Evolutionary conservation across 2,888 invertebrate species (phyloP), one percentile per base, ranked within the genome.

Genomic region (Blastobasis adustella): DNA sequence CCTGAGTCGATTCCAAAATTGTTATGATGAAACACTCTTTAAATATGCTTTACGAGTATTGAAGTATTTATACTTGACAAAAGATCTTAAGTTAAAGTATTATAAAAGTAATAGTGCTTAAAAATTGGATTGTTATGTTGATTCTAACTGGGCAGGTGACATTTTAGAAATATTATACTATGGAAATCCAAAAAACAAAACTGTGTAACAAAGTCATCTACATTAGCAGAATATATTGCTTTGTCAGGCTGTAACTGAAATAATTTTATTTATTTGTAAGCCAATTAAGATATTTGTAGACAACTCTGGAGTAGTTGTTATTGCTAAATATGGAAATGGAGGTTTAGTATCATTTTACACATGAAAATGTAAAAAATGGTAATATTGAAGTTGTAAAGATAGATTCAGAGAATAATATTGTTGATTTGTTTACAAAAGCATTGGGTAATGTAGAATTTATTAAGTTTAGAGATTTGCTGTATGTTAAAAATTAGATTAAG

Each of bases 151-250:
- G 3, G 3, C 23, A 23, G 23, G 23, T 23, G 23, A 23, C 23
- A 23, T 23, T 23, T 23, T 23, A 23, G 3, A 23, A 2, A 23
- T 23, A 23, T 23, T 37, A 57, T 71, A 46, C 64, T 53, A 58
- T 74, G 70, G 69, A 73, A 71, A 65, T 57, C 69, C 45, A 47
- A 10, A 37, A 73, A 73, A 64, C 70, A 73, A 65, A 62, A 49
- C 41, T 56, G 10, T 49, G 67, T 72, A 39, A 63, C 70, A 6
- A 63, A 63, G 51, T 58, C 51, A 44, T 68, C 61, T 6, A 65
- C 64, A 37, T 63, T 57, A 50, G 70, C 67, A 23, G 66, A 68
- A 45, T 68, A 68, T 60, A 49, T 53, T 51, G 67, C 66, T 7
- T 47, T 69, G 49, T 63, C 62, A 10, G 49, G 58, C 57, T 47